These are phyloP conservation scores for Xestoiulus laeticollis DNA, from an alignment of 2,888 invertebrate species.

Conservation along the genomic window DNA sequence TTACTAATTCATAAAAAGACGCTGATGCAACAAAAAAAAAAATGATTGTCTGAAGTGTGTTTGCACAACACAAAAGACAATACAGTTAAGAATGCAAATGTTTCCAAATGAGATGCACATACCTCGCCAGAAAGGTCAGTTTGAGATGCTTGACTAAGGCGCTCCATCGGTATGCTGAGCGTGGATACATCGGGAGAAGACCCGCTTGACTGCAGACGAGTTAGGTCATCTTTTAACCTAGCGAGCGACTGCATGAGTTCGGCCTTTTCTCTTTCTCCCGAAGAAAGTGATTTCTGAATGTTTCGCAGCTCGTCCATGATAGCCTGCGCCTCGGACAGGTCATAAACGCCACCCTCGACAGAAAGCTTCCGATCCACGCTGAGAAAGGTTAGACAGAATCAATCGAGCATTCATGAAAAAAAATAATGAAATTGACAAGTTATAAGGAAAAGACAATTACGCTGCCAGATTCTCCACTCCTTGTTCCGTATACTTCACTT, in stretches of 20 bases:
- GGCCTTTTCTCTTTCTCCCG: constrained; percentile 92
- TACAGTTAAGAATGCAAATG: neutral
- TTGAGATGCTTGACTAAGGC: constrained; percentile 92
- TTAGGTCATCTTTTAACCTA: constrained; percentile 90
- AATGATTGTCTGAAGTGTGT: neutral
- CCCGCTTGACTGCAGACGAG: constrained; percentile 78
- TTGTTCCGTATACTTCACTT: constrained; percentile 89
- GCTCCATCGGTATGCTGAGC: constrained; percentile 83
- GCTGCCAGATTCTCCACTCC: constrained; percentile 91
- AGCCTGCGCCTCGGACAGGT: constrained; percentile 93
- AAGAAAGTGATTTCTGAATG: constrained; percentile 88
- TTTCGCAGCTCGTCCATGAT: constrained; percentile 92
- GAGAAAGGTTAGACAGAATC: constrained; percentile 57
- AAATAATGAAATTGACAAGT: neutral
- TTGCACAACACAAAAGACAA: neutral
- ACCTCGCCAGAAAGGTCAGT: constrained; percentile 92
- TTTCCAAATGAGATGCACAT: constrained; percentile 1
- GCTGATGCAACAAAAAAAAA: neutral
- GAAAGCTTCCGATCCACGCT: constrained; percentile 91
- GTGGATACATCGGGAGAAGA: constrained; percentile 82
- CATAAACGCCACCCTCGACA: constrained; percentile 86
- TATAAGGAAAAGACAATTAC: constrained; percentile 69
- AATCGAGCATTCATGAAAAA: neutral
- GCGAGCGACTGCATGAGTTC: constrained; percentile 94
- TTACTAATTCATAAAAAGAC: neutral